Evolutionary conservation across 2,888 invertebrate genomes (phyloP).

Genomic region (Drosophila nigritarsus): DNA sequence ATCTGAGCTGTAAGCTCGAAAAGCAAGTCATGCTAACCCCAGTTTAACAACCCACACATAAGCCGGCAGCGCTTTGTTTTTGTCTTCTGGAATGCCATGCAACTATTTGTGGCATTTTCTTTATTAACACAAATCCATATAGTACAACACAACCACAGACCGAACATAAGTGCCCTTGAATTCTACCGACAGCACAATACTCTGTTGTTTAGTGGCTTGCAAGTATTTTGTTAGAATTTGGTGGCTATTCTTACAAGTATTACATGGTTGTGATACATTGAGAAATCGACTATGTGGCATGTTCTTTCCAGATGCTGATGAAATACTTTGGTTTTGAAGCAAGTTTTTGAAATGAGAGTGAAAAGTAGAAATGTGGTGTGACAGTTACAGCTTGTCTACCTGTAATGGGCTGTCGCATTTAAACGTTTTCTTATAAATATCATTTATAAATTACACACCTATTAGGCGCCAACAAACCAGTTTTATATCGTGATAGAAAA

Average conservation of each 20-base stretch:
- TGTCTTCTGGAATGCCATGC: slow-evolving; percentile 49
- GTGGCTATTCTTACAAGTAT: no score
- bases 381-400: background rate
- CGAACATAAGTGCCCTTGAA: background rate
- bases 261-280: background rate
- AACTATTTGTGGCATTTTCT: slow-evolving; percentile 67
- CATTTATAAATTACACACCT: background rate
- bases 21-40: slow-evolving; percentile 5
- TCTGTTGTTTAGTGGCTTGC: background rate
- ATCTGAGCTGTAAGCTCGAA: background rate
- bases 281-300: background rate
- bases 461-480: background rate
- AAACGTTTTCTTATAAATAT: background rate
- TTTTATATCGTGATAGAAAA: background rate
- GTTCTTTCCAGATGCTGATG: background rate
- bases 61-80: slow-evolving; percentile 22
- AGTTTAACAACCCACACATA: background rate
- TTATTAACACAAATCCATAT: slow-evolving; percentile 51
- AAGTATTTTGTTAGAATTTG: background rate
- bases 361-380: background rate
- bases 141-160: slow-evolving; percentile 2
- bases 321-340: background rate
- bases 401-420: background rate
- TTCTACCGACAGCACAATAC: background rate
- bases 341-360: background rate